phyloP scores from a whole-genome alignment of 2,113 vertebrate genomes.

The Limnothrissa miodon region DNA sequence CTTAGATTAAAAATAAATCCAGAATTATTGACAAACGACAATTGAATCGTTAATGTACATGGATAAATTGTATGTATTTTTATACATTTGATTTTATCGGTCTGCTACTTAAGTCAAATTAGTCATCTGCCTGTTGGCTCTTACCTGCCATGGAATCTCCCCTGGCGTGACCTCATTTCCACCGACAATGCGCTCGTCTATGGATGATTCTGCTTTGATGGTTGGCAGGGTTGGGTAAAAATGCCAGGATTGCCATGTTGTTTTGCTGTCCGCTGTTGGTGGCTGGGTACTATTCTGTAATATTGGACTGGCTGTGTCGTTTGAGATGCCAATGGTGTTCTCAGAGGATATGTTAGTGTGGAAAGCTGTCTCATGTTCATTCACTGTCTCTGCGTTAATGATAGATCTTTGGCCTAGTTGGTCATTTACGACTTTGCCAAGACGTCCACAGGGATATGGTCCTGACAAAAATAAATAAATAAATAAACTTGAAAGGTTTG shows the following conservation, averaged over 20 bases:
- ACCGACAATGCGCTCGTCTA: conserved; percentile 74
- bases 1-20: conserved; percentile 57
- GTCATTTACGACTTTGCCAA: conserved; percentile 19
- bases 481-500: too few relatives aligned
- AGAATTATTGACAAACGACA: not conserved
- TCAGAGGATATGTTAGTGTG: not conserved
- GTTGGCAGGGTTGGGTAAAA: conserved; percentile 51
- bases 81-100: too few relatives aligned
- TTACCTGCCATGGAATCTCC: conserved; percentile 96
- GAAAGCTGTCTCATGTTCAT: not conserved
- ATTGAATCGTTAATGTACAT: not conserved
- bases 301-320: not conserved
- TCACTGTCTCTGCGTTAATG: not conserved
- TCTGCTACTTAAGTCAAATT: too few relatives aligned
- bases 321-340: not conserved
- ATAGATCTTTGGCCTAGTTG: conserved; percentile 14
- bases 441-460: conserved; percentile 62
- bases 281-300: not conserved
- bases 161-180: conserved; percentile 76
- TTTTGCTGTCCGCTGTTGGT: not conserved
- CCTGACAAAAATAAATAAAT: conserved; percentile 43
- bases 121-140: not conserved
- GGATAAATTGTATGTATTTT: not conserved
- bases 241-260: too few relatives aligned
- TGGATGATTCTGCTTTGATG: conserved; percentile 24